Evolutionary conservation across 1,140 invertebrate genomes (phyloP), one percentile per base, ranked within the genome.

Genomic region (Cydia fagiglandana): DNA sequence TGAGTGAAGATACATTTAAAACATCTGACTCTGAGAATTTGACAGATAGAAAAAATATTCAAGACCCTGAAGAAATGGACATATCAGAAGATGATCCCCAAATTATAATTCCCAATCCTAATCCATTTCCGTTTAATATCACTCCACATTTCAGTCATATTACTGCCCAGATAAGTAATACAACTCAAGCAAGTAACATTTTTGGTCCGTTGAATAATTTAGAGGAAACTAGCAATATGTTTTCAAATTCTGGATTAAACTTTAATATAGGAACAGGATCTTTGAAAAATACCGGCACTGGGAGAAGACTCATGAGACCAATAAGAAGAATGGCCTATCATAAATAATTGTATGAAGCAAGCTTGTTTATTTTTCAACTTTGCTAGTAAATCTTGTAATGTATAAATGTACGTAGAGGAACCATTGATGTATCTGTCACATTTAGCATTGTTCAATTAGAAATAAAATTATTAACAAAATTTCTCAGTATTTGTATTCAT

Each of bases 31-130:
- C 7, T 17, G 15, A n/a, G 53, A 56, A 17, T 56, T 56, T 20
- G 6, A 56, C 53, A 7, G 7, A 70, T 38, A 17, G 66, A 45
- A 20, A 1, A 70, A 17, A 70, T 41, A 38, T 28, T 10, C 12
- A 24, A 64, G 74, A 56, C 20, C 20, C 56, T 9, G 79, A 80
- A 73, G 6, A 78, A 75, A 80, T 80, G 77, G 79, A 80, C 75
- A 34, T 80, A 38, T 75, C 70, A 80, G 79, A 80, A 75, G 56
- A 66, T 20, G 6, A 38, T 15, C 3, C 2, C 3, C 30, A 41
- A 70, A 70, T 38, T 34, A 7, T 70, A 70, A 34, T 10, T 7
- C 15, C 34, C 7, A 38, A 38, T 10, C 30, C 15, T 38, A 70
- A 70, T 70, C 34, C 7, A 38, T 70, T 38, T 70, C 20, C 66